Base-by-base conservation (phyloP, 2,797 vertebrate genomes). In the Limosa lapponica region DNA sequence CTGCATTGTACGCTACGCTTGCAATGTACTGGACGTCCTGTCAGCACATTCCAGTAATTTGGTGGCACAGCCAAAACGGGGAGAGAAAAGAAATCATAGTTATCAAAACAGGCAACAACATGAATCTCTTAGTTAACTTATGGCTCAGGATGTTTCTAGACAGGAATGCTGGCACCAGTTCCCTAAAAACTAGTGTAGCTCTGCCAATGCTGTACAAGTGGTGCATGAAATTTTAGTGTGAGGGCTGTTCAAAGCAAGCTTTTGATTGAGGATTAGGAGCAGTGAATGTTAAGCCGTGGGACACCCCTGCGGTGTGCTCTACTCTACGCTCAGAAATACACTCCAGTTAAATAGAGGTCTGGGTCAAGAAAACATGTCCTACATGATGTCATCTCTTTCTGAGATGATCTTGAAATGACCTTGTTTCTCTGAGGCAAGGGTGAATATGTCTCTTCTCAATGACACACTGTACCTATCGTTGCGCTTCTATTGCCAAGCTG, bases 141-240 rank as follows among this genome's bases (percentile, higher is more conserved):
- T 70, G 87, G 87, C 70, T 94, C 89, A 92, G 82, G 66, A 91
- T 62, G 62, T 91, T 95, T 95, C 85, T 70, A 67, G 55, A 79
- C 70, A 49, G 82, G 73, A 88, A 95, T 90, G 77, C 80, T 95
- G 95, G 91, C 96, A 92, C 36, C 18, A 4, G 16, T 77, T 95
- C 30, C 49, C 57, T 77, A 59, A 95, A 94, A 96, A 37, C 64
- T 71, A 90, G 64, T 70, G 77, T 74, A 89, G 11, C 22, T 92
- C 67, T 87, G 95, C 96, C 95, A 96, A 34, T 0, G 2, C 83
- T 57, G 49, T 87, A 69, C 74, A 96, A 95, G 90, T 71, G 59
- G 77, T 96, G 95, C 96, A 90, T 95, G 91, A 92, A 96, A 95
- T 96, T 91, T 87, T 84, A 82, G 91, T 77, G 79, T 80, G 70